These are phyloP conservation scores for Dolichopus griseipennis DNA, from an alignment of 2,888 invertebrate species.

Conservation along the genomic window DNA sequence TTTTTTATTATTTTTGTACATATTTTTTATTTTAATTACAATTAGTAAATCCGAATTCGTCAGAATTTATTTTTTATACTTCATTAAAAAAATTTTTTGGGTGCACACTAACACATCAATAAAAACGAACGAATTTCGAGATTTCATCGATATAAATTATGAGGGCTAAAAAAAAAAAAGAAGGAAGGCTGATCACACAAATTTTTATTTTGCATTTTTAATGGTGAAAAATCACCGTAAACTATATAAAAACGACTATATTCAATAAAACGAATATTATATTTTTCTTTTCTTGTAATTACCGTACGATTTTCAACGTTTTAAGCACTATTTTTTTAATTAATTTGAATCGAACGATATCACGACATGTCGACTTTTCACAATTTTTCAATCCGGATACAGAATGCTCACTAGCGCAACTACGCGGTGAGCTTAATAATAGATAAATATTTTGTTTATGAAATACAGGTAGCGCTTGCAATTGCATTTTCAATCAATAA, in stretches of 20 bases:
- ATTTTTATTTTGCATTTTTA: neutral
- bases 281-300: neutral
- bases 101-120: neutral
- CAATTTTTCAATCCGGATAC: slow-evolving; percentile 6
- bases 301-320: slow-evolving; percentile 3
- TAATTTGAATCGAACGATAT: neutral
- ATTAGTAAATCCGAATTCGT: neutral
- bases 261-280: neutral
- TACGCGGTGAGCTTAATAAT: neutral
- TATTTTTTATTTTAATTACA: neutral
- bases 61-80: neutral
- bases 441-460: neutral
- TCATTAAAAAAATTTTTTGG: neutral
- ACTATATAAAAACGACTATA: neutral
- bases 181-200: slow-evolving; percentile 3
- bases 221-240: neutral
- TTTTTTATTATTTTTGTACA: neutral
- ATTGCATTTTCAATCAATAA: too few relatives aligned
- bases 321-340: slow-evolving; percentile 1
- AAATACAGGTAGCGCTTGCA: neutral
- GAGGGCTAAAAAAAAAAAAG: neutral
- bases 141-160: slow-evolving; percentile 4
- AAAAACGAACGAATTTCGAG: slow-evolving; percentile 6
- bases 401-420: slow-evolving; percentile 1
- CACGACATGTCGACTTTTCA: slow-evolving; percentile 6